Conservation (phyloP, 2,888 invertebrate genomes). For the Lepidonotus clava region DNA sequence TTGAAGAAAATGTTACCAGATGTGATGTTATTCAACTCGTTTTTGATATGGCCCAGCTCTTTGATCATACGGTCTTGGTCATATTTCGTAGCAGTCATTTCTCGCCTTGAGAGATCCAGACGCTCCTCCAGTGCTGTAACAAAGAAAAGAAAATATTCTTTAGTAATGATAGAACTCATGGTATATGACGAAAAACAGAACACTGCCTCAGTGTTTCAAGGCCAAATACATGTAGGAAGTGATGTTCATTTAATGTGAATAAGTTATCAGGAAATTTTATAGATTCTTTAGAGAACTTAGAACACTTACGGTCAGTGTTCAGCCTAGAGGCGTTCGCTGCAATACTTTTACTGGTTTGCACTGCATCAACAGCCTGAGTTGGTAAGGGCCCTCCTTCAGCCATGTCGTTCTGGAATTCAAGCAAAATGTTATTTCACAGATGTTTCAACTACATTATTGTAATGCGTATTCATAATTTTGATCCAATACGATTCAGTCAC, state of each 20-base stretch:
- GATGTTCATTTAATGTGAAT: no score
- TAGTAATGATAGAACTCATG: neutral
- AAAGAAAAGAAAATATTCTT: neutral
- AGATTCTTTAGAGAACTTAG: neutral
- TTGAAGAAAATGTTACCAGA: neutral
- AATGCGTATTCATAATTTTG: no score
- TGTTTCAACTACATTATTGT: no score
- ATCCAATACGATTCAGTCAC: no score
- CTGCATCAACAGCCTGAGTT: neutral
- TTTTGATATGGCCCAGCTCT: slow-evolving; percentile 65
- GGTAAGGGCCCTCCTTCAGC: slow-evolving; percentile 28
- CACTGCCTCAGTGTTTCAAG: no score
- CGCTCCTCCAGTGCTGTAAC: slow-evolving; percentile 58
- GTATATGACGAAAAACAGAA: no score
- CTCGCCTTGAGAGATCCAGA: slow-evolving; percentile 61
- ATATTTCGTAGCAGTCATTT: slow-evolving; percentile 67
- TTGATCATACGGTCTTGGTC: slow-evolving; percentile 65
- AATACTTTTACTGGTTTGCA: neutral
- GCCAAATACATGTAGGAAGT: no score
- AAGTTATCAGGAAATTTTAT: no score
- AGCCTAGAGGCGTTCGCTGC: neutral
- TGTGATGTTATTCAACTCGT: slow-evolving; percentile 65
- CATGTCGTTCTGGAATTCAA: slow-evolving; percentile 8
- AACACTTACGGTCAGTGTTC: neutral
- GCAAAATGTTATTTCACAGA: no score